Evolutionary conservation across 1,140 invertebrate genomes (phyloP), one percentile per base, ranked within the genome.

Genomic region (Vanessa atalanta): DNA sequence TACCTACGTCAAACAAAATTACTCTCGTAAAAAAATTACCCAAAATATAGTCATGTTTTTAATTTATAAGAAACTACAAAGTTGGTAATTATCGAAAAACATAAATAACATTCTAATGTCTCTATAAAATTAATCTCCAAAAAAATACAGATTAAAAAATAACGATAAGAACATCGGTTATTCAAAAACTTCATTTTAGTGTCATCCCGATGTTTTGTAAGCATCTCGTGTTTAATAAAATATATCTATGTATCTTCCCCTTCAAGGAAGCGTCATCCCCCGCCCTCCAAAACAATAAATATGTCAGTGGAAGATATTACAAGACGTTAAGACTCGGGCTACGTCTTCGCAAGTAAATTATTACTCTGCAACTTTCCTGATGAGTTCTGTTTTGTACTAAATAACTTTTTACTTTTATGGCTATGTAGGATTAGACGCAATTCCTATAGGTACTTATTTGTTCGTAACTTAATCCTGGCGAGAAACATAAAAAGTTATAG

Each of bases 241-340:
- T 78, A 79, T 83, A 70, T 55, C 16, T 77, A 74, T 72, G 70
- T 80, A 77, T 72, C 73, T 74, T 86, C 83, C 87, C 88, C 88
- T 85, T 84, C 78, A 76, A 76, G 69, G 80, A 80, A 84, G 75
- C 78, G 66, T 72, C 80, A 79, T 73, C 87, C 87, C 85, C 83
- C 82, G 79, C 85, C 86, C 79, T 78, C 72, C 80, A 83, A 87
- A 85, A 90, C 88, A 89, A 92, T 92, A 92, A 92, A 92, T 92
- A 92, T 92, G 90, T 90, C 90, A 91, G 84, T 84, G 83, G 82
- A 80, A 86, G 86, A 90, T 89, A 91, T 92, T 90, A 91, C 86
- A 86, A 78, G 87, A 82, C 83, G 83, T 80, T 85, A 88, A 88
- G 83, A 83, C 85, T 15, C 57, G 31, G 81, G 79, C 80, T 79